Percentiles rank a stretch among this genome's conserved stretches.
Conservation (phyloP, 2,797 vertebrate species). For the Chloroceryle inda region DNA sequence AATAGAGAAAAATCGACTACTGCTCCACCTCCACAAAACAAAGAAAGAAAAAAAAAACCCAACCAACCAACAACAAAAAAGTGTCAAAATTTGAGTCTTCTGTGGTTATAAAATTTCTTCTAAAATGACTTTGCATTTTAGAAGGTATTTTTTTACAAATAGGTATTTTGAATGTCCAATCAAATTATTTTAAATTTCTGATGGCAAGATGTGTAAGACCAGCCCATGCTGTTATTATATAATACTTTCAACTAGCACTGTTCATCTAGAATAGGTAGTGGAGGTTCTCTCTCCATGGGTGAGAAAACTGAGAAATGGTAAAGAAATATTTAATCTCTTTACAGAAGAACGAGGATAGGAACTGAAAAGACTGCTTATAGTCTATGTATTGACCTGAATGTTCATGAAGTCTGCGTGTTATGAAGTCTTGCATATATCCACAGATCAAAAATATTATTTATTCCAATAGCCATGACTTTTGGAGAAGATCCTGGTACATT, state of each 20-base stretch:
- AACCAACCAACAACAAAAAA: background rate
- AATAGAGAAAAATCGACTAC: background rate
- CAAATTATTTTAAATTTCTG: background rate
- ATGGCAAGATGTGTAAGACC: background rate
- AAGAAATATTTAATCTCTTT: background rate
- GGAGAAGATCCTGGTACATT: background rate
- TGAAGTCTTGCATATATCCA: background rate
- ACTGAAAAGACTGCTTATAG: background rate
- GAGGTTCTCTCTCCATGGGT: background rate
- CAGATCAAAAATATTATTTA: slow-evolving; percentile 11
- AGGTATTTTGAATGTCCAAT: background rate
- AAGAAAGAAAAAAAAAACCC: background rate
- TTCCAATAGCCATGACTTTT: background rate
- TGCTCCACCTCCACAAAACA: background rate
- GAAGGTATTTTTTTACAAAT: background rate
- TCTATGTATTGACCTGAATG: background rate
- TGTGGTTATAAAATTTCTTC: background rate
- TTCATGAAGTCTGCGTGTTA: background rate
- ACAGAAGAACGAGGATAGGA: background rate
- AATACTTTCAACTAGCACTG: background rate
- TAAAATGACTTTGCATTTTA: background rate
- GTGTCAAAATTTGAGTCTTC: background rate
- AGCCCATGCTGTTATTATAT: background rate
- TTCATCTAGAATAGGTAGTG: background rate
- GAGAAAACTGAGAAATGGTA: background rate